Base-by-base conservation (phyloP, 1,140 invertebrate genomes). In the Globodera ellingtonae region DNA sequence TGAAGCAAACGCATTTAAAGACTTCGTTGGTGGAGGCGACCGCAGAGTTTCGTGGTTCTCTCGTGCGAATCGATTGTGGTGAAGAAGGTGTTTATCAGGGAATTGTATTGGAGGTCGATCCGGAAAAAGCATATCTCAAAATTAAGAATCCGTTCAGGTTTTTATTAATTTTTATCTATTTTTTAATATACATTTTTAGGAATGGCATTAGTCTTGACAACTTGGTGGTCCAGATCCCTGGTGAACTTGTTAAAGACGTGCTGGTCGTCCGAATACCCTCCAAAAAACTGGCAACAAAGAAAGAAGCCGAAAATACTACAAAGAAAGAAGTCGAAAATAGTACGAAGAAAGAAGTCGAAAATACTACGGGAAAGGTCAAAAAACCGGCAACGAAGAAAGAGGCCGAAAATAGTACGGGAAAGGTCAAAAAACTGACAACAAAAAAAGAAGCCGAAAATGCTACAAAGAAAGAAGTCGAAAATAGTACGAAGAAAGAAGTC, bases 31-130 rank as follows among this genome's bases (percentile, higher is more conserved):
- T 70, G 47, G 50, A 81, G 15, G 78, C 67, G 21, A 77, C 81
- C n/a, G 66, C 66, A 18, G 80, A 80, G 18, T 81, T 87, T 62
- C 59, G 82, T 66, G 86, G 86, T 70, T 78, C 73, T 48, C 76
- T 88, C 3, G 78, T 87, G 6, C 50, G 81, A 2, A 71, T 85
- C 5, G 81, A 88, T 62, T 87, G 82, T 56, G 83, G 82, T 3
- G 80, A 79, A 47, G 79, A 83, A 44, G 82, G 81, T 52, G 79
- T 67, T 72, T 89, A 79, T 77, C 84, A 88, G 70, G 86, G 87
- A 35, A 78, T 73, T 52, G 72, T 86, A 10, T 24, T 65, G 13
- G 21, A 79, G 21, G 67, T 81, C 8, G 81, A 82, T 73, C 47
- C 73, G 1, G 75, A 50, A 52, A 81, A 77, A 9, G 79, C 52